A percentile compares a stretch with the other conserved stretches of the same genome.
These are phyloP conservation scores for Orientallactaga bullata DNA, from an alignment of 2,113 vertebrate genomes.

Conservation along the genomic window DNA sequence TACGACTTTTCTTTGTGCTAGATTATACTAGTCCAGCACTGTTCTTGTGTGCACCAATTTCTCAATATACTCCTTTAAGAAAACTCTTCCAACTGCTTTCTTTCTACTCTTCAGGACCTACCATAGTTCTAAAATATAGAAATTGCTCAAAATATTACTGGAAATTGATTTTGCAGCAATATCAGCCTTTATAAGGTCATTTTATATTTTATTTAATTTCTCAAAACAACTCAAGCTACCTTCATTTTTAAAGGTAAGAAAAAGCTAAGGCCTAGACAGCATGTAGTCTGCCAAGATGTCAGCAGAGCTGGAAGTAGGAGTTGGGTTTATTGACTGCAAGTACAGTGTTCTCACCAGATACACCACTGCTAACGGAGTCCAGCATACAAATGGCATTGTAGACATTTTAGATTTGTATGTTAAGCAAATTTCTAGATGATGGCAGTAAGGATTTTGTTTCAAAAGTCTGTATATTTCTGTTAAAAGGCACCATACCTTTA, in stretches of 20 bases:
- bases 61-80: background rate
- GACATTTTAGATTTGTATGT: background rate
- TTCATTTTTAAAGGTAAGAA: slow-evolving; percentile 40
- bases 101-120: slow-evolving; percentile 17
- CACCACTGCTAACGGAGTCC: background rate
- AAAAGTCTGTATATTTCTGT: slow-evolving; percentile 27
- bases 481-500: background rate
- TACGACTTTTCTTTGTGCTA: background rate
- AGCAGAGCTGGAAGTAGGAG: background rate
- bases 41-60: background rate
- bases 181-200: slow-evolving; percentile 37
- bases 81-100: background rate
- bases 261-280: background rate
- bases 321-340: background rate
- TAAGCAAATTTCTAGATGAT: background rate
- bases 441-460: background rate
- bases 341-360: background rate
- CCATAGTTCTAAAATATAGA: background rate
- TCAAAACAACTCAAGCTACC: background rate
- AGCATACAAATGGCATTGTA: background rate
- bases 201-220: background rate
- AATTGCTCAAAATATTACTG: background rate
- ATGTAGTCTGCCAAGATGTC: background rate
- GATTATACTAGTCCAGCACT: background rate
- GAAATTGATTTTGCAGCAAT: slow-evolving; percentile 8